Conservation (phyloP, 2,888 invertebrate genomes). For the Heliconius ismenius region DNA sequence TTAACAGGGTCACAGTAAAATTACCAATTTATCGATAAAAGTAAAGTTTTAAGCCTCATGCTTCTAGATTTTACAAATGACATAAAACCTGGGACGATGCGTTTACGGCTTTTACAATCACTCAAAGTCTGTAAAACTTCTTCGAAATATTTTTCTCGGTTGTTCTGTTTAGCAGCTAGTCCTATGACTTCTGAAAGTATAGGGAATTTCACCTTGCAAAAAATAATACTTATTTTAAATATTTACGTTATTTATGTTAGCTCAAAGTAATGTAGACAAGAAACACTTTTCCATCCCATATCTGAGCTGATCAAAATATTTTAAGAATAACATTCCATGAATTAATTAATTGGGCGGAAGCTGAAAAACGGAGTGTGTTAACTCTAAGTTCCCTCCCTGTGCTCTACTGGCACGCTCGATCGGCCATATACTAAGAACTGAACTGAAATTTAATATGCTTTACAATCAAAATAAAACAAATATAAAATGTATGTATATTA, state of each 20-base stretch:
- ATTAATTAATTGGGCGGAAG: not conserved
- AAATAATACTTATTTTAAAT: not conserved
- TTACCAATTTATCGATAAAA: slow-evolving; percentile 82
- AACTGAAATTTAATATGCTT: no score
- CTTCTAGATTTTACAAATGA: slow-evolving; percentile 75
- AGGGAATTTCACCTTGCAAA: not conserved
- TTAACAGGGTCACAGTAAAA: not conserved
- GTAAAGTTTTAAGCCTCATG: slow-evolving; percentile 75
- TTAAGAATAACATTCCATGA: no score
- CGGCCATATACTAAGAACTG: no score
- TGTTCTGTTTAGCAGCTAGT: slow-evolving; percentile 60
- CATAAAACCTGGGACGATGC: slow-evolving; percentile 59
- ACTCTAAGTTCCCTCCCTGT: not conserved
- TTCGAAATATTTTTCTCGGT: slow-evolving; percentile 50
- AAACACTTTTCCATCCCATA: no score
- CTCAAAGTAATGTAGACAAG: not conserved
- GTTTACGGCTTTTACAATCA: slow-evolving; percentile 45
- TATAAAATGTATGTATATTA: not conserved
- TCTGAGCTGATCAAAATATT: no score
- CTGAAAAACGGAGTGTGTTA: not conserved
- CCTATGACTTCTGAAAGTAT: slow-evolving; percentile 56
- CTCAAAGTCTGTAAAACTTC: slow-evolving; percentile 51
- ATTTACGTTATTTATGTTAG: not conserved
- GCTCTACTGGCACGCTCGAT: no score
- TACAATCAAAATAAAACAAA: not conserved